Percentiles rank a stretch among this genome's conserved stretches.
phyloP scores from a whole-genome alignment of 1,140 invertebrate genomes.

The Monomorium pharaonis region DNA sequence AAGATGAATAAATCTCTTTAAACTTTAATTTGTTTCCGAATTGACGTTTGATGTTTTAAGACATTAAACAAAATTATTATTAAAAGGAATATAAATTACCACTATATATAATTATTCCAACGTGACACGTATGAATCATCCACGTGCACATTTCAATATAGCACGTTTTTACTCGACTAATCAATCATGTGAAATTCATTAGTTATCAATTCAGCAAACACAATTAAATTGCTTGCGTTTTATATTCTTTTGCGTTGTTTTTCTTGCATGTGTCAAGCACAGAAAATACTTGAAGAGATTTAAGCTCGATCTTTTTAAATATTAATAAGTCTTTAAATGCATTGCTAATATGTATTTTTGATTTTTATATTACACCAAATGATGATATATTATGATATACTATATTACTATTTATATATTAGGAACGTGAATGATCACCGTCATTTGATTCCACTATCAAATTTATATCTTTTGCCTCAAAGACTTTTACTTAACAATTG shows the following conservation, averaged over 20 bases:
- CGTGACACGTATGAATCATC: not conserved
- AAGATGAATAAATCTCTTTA: not conserved
- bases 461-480: not conserved
- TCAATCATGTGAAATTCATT: not conserved
- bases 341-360: not conserved
- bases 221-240: not conserved
- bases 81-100: conserved; percentile 16
- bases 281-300: not conserved
- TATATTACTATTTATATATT: too few relatives aligned
- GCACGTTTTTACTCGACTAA: not conserved
- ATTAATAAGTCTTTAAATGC: not conserved
- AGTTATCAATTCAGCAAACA: not conserved
- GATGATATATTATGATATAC: too few relatives aligned
- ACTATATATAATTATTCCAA: not conserved
- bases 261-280: not conserved
- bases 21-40: not conserved
- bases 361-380: not conserved
- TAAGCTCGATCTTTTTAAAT: not conserved
- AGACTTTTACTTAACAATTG: not conserved
- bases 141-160: not conserved
- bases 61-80: not conserved
- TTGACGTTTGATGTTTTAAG: not conserved
- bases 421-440: not conserved
- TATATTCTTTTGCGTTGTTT: not conserved
- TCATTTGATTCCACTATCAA: not conserved